Base-by-base conservation (phyloP, 2,113 vertebrate genomes). In the Lanius ludovicianus region DNA sequence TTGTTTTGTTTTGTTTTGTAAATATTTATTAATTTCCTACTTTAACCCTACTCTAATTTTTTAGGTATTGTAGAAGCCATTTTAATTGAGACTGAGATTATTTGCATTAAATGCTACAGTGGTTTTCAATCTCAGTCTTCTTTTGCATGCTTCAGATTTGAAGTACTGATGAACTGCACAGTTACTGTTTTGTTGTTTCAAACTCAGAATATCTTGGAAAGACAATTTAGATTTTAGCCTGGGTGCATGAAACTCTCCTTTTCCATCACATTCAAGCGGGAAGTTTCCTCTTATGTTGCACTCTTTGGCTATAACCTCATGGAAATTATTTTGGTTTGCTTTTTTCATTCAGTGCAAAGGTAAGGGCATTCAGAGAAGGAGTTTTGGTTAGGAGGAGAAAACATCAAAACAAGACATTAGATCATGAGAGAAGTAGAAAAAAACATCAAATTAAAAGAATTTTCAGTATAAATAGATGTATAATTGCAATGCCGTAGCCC, bases 401-500 rank as follows among this genome's bases (percentile, higher is more conserved):
- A 65, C 57, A 90, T 81, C 89, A 85, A 93, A 89, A 71, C 8
- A 25, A 73, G 92, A 30, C 56, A 94, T 84, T 84, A 21, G 44
- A 44, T 90, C 42, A 81, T 84, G 27, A 42, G 20, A 85, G 30
- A 87, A 57, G 67, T 28, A 75, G 39, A 68, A 87, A 87, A 22
- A 31, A 68, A 62, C 71, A 80, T 28, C 10, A 74, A 89, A 84
- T 91, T 7, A 39, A 42, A 64, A 52, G 14, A 65, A 49, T 70
- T 97, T 96, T 91, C 15, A 5, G 80, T 84, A 84, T 63, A 69
- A 96, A 84, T 42, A 69, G 62, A 55, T 75, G 65, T 41, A 42
- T 78, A 79, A 74, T 95, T 96, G 55, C 62, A 59, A 33, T 70
- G 73, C 90, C 85, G 52, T 75, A 88, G n/a, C 50, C 33, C 70